These are phyloP conservation scores for Cephalopterus ornatus DNA, from an alignment of 2,113 vertebrate species.

Conservation along the genomic window DNA sequence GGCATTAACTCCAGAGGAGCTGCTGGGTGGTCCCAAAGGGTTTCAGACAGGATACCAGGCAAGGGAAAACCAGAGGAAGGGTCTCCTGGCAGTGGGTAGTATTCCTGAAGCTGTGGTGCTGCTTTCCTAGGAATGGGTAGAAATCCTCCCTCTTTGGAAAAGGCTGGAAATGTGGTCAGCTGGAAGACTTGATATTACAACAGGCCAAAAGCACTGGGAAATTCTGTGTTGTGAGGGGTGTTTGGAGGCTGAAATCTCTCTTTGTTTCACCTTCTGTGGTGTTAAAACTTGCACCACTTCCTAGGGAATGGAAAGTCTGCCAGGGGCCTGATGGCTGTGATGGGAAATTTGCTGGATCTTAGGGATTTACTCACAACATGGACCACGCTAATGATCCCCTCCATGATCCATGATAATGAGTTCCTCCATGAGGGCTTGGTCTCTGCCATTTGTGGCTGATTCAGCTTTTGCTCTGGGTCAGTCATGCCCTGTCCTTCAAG, in stretches of 20 bases:
- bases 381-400: rapidly evolving
- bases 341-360: background rate
- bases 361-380: rapidly evolving
- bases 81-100: background rate
- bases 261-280: background rate
- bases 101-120: background rate
- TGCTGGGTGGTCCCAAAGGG: background rate
- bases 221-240: background rate
- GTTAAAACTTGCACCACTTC: no score
- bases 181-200: no score
- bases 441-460: background rate
- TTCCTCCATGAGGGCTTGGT: background rate
- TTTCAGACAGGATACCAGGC: background rate
- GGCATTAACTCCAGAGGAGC: background rate
- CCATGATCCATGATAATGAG: no score
- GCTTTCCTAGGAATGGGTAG: background rate
- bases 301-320: background rate
- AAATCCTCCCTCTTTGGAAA: background rate
- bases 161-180: background rate
- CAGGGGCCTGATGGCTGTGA: rapidly evolving
- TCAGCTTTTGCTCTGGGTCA: background rate
- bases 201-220: background rate
- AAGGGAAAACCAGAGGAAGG: background rate
- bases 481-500: background rate
- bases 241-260: background rate